These are phyloP conservation scores for Lypha dubia DNA, from an alignment of 2,888 invertebrate species.

Conservation along the genomic window DNA sequence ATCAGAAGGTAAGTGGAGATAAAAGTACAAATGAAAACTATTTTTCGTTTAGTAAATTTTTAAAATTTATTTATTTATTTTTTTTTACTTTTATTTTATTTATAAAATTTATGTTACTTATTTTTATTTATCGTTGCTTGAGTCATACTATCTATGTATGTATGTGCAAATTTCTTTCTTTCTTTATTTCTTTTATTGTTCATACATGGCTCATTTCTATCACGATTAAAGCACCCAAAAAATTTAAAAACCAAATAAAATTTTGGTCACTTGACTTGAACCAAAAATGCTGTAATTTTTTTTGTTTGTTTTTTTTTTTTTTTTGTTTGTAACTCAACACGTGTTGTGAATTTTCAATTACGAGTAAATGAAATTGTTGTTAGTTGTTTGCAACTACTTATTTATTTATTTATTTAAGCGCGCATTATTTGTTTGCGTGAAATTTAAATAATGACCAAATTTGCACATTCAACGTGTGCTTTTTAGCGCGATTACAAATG, in stretches of 20 bases:
- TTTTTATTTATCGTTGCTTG: constrained; percentile 39
- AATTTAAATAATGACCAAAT: constrained; percentile 35
- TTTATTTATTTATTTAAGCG: not conserved
- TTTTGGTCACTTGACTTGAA: constrained; percentile 28
- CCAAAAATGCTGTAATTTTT: constrained; percentile 50
- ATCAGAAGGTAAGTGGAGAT: constrained; percentile 81
- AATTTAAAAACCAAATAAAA: constrained; percentile 9
- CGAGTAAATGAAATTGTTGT: constrained; percentile 18
- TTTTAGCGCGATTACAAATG: constrained; percentile 45
- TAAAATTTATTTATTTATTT: not conserved
- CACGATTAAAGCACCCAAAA: constrained; percentile 14
- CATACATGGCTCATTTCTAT: constrained; percentile 46
- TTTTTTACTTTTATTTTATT: constrained; percentile 28
- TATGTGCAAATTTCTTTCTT: constrained; percentile 25
- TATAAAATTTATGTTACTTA: not conserved
- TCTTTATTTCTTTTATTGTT: constrained; percentile 43
- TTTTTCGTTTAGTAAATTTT: not conserved
- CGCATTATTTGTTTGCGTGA: constrained; percentile 2
- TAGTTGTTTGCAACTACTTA: constrained; percentile 17
- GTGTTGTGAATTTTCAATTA: constrained; percentile 55
- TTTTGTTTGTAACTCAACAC: no score
- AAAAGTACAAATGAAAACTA: not conserved
- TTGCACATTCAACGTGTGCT: constrained; percentile 38
- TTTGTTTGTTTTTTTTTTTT: no score
- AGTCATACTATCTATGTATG: constrained; percentile 47